Evolutionary conservation across 2,113 vertebrate genomes (phyloP).

Genomic region (Nyctereutes procyonoides): DNA sequence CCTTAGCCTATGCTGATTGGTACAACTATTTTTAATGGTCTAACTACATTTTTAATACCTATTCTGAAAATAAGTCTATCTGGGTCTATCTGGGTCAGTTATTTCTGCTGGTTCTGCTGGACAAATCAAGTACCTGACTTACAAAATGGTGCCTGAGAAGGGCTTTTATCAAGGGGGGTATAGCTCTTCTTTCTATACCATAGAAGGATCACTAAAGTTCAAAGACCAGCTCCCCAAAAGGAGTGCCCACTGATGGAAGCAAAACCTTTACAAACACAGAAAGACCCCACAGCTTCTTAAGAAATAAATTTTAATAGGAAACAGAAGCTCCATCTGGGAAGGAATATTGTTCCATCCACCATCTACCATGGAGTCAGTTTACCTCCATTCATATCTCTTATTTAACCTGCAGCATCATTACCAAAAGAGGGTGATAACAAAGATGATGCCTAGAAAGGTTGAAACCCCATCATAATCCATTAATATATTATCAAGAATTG

Average conservation of each 20-base stretch:
- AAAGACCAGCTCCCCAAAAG: neutral
- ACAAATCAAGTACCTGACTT: neutral
- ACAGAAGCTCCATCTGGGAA: neutral
- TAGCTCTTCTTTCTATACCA: neutral
- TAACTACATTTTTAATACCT: neutral
- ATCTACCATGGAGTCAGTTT: neutral
- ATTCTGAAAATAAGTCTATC: conserved; percentile 24
- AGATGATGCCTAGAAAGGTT: neutral
- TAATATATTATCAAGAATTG: conserved; percentile 7
- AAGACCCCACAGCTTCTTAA: neutral
- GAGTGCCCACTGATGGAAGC: neutral
- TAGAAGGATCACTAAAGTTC: neutral
- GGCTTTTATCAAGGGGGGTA: neutral
- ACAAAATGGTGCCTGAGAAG: neutral
- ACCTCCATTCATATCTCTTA: neutral
- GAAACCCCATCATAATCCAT: neutral
- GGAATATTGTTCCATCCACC: neutral
- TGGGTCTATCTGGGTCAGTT: neutral
- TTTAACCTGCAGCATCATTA: neutral
- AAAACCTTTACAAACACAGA: neutral
- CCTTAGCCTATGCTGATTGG: neutral
- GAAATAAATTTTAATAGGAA: conserved; percentile 39
- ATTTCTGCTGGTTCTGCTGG: neutral
- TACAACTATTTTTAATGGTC: neutral
- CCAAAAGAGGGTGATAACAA: neutral